Evolutionary conservation across 2,888 invertebrate genomes (phyloP), one percentile per base, ranked within the genome.

Genomic region (Pseudeuparius sepicola): DNA sequence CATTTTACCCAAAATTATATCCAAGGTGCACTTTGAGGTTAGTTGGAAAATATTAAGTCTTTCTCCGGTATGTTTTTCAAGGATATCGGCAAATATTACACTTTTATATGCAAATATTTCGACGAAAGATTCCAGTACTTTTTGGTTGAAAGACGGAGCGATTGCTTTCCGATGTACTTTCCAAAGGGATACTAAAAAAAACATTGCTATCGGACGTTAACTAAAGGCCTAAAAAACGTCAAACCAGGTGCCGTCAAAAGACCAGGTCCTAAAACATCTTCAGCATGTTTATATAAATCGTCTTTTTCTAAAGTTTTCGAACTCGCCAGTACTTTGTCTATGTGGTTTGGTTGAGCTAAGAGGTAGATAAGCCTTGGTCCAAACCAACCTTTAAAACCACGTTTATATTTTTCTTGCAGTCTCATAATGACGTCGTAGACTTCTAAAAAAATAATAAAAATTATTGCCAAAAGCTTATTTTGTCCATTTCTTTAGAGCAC

Each of bases 121-220:
- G 5, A 76, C 61, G 48, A 73, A 78, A 24, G 71, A 67, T 37
- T 75, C 69, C 17, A 78, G 55, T 38, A 74, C 66, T 37, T 68
- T 68, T 51, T 71, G 74, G 51, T 75, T 72, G 52, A 79, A 78
- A 10, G 76, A 67, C 1, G 77, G 75, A 10, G 73, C 65, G 3
- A 79, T 60, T 20, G 73, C 52, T 45, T 70, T 70, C 3, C 78
- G 60, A 36, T 77, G 66, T 1, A 53, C 47, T 45, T 66, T 67
- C 78, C 78, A 78, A 50, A 71, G 64, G 0, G 60, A 56, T 26
- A 71, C 77, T 65, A 56, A 47, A 39, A 42, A n/a, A 42, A 36
- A 14, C 14, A 7, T 12, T 12, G 13, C 11, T 3, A 4, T 3
- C 11, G 12, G 14, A 10, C 11, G 2, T 13, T 13, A 25, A n/a